phyloP scores from a whole-genome alignment of 2,888 invertebrate species.

The Vanessa cardui region DNA sequence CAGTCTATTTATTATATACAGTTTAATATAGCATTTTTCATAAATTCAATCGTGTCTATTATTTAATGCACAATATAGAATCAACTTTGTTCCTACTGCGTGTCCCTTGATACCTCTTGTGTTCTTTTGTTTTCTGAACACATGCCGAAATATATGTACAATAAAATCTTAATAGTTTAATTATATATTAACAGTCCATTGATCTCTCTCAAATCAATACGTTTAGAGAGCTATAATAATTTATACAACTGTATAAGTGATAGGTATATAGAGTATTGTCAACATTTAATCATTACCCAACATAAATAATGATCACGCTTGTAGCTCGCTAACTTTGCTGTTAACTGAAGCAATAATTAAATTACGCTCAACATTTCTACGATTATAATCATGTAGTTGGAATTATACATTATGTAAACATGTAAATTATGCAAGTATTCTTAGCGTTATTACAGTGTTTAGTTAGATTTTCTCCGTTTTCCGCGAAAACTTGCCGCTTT shows the following conservation, averaged over 20 bases:
- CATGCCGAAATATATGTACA: too few relatives aligned
- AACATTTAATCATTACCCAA: neutral
- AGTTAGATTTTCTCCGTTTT: constrained; percentile 21
- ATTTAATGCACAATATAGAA: too few relatives aligned
- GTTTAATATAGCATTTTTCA: too few relatives aligned
- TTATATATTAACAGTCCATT: neutral
- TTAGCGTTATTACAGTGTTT: constrained; percentile 11
- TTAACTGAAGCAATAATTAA: constrained; percentile 19
- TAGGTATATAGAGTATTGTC: neutral
- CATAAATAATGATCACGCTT: neutral
- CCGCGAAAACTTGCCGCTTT: constrained; percentile 8
- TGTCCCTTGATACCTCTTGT: too few relatives aligned
- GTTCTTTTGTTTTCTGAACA: too few relatives aligned
- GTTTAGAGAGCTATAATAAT: neutral
- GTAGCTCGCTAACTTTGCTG: neutral
- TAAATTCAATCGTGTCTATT: too few relatives aligned
- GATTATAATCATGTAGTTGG: constrained; percentile 19
- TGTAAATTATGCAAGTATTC: constrained; percentile 17
- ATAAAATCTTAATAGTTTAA: too few relatives aligned
- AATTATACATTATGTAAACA: neutral
- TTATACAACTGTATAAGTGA: neutral
- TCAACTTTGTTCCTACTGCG: too few relatives aligned
- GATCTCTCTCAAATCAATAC: neutral
- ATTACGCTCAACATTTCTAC: constrained; percentile 18
- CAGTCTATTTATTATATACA: too few relatives aligned